Evolutionary conservation across 2,113 vertebrate genomes (phyloP).

Genomic region (Oncorhynchus clarkii): DNA sequence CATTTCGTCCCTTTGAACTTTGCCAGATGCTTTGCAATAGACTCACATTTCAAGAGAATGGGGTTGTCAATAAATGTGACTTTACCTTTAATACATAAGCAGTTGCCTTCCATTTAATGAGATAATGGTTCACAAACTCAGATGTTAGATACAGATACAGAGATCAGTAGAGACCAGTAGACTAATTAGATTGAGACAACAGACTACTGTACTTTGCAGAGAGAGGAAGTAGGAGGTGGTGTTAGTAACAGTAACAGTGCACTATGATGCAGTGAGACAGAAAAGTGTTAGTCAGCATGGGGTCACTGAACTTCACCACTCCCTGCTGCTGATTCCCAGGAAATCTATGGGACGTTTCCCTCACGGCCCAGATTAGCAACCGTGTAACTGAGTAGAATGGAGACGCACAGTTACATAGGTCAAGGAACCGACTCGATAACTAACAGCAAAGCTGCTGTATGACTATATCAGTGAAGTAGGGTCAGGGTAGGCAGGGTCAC

Average conservation of each 20-base stretch:
- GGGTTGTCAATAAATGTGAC: too few relatives aligned
- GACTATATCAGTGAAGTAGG: too few relatives aligned
- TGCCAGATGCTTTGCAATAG: constrained; percentile 42
- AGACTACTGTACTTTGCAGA: neutral
- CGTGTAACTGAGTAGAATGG: neutral
- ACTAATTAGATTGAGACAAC: neutral
- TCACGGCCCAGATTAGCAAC: constrained; percentile 20
- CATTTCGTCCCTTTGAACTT: constrained; percentile 13
- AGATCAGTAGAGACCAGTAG: neutral
- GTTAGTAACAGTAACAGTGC: constrained; percentile 4
- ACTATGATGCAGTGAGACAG: constrained; percentile 43
- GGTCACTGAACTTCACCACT: constrained; percentile 43
- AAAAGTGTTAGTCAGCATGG: constrained; percentile 44
- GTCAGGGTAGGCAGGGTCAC: too few relatives aligned
- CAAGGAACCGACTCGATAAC: too few relatives aligned
- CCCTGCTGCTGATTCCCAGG: constrained; percentile 32
- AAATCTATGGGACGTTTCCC: constrained; percentile 33
- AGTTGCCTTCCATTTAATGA: too few relatives aligned
- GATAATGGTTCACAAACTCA: too few relatives aligned
- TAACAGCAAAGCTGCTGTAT: too few relatives aligned
- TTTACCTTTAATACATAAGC: too few relatives aligned
- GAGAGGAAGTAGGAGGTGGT: neutral
- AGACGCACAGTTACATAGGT: neutral
- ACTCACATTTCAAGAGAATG: neutral
- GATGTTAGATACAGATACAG: neutral